Base-by-base conservation (phyloP, 2,113 vertebrate species). In the Vidua macroura region DNA sequence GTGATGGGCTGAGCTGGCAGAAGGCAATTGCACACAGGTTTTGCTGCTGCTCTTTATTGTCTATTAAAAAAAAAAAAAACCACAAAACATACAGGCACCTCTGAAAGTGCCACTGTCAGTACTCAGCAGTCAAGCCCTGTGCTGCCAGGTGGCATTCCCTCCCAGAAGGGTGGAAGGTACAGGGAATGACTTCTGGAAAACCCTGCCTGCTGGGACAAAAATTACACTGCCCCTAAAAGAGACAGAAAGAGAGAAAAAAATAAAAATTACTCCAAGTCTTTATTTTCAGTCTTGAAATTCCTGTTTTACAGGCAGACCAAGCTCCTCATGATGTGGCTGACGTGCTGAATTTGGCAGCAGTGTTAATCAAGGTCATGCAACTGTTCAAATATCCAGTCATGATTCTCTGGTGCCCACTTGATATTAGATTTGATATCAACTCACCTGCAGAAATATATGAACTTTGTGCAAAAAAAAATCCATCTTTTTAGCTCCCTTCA, bases 351-450 rank as follows among this genome's bases (percentile, higher is more conserved):
- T 15, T 31, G 59, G 63, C 56, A 92, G 88, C 56, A 86, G 33
- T 4, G 7, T n/a, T 68, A n/a, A 90, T 49, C 23, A 7, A 83
- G 64, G 68, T 60, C 48, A 3, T 43, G 49, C 41, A 89, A 73
- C 89, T 2, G 0, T 79, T 90, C 52, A 81, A 46, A 64, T 39
- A 93, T 44, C 48, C 64, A 63, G 60, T 15, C 41, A 44, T 31
- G 69, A 78, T 44, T 84, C 69, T 84, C 74, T 51, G 51, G 73
- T 72, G 72, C 37, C 64, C 82, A 88, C 58, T 90, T 88, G 68
- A 49, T 60, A 58, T 27, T 88, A 49, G 41, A 59, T 64, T 78
- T 49, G 18, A 23, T 75, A 93, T 15, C n/a, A 70, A 63, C 55
- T 88, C 80, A 91, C 66, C 46, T 44, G 15, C 58, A 88, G 52